phyloP scores from a whole-genome alignment of 2,888 invertebrate species.

The Netelia melanura region DNA sequence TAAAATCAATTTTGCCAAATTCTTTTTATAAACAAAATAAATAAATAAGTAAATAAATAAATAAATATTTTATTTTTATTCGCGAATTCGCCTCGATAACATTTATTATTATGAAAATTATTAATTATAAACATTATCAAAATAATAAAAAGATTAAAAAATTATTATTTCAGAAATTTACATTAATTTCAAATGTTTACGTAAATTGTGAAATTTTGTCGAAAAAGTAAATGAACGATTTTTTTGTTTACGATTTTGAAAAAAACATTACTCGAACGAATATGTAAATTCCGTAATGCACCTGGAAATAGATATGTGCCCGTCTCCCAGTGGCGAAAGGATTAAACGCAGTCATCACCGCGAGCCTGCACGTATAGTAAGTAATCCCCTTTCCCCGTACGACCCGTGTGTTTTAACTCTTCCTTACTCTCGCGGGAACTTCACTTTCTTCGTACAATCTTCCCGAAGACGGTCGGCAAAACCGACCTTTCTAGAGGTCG shows the following conservation, averaged over 20 bases:
- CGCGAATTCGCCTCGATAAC: no score
- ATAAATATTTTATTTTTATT: no score
- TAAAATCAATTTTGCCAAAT: no score
- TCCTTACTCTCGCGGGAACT: slow-evolving; percentile 61
- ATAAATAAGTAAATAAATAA: no score
- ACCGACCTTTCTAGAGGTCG: slow-evolving; percentile 83
- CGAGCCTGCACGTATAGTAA: slow-evolving; percentile 46
- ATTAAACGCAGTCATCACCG: slow-evolving; percentile 53
- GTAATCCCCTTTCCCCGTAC: slow-evolving; percentile 17
- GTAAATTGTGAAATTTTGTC: no score
- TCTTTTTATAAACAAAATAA: no score
- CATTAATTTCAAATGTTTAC: no score
- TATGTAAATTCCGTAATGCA: not conserved
- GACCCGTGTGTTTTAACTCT: slow-evolving; percentile 19
- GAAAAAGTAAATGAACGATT: not conserved
- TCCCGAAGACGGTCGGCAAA: slow-evolving; percentile 34
- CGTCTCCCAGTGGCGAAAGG: slow-evolving; percentile 60
- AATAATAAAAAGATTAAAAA: no score
- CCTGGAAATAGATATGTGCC: not conserved
- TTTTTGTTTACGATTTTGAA: not conserved
- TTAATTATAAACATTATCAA: no score
- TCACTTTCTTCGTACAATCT: slow-evolving; percentile 80
- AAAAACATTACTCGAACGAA: not conserved
- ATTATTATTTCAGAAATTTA: no score
- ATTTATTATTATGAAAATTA: no score